A percentile compares a stretch with the other conserved stretches of the same genome.
Evolutionary conservation across 2,888 invertebrate genomes (phyloP).

Genomic region (Drosophila trichaetosa): DNA sequence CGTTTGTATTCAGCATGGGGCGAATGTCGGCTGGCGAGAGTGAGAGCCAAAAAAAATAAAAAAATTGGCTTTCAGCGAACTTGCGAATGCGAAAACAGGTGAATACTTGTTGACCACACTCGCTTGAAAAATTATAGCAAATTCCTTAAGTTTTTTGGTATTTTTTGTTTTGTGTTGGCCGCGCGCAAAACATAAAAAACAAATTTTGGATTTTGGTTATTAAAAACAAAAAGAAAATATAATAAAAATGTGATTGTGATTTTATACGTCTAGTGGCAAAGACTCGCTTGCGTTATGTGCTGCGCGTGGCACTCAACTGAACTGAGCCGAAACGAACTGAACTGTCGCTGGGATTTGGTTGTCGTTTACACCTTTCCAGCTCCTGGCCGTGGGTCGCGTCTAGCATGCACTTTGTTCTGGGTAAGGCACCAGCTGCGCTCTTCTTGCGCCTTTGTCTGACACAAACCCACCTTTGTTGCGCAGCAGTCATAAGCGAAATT

Average conservation of each 20-base stretch:
- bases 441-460: conserved; percentile 58
- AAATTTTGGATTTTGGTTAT: conserved; percentile 51
- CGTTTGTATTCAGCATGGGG: conserved; percentile 45
- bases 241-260: conserved; percentile 46
- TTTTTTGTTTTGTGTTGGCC: conserved; percentile 20
- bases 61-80: conserved; percentile 56
- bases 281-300: conserved; percentile 34
- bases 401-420: conserved; percentile 27
- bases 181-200: conserved; percentile 59
- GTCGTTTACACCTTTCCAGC: conserved; percentile 38
- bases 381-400: conserved; percentile 11
- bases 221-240: conserved; percentile 8
- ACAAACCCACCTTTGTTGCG: conserved; percentile 57
- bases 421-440: conserved; percentile 24
- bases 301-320: conserved; percentile 54
- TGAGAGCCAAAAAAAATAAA: not conserved
- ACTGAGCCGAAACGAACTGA: conserved; percentile 30
- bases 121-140: conserved; percentile 50
- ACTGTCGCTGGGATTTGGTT: conserved; percentile 49
- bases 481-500: conserved; percentile 24
- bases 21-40: conserved; percentile 2
- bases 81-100: conserved; percentile 68
- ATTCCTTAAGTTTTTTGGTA: conserved; percentile 34
- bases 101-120: conserved; percentile 61
- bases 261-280: conserved; percentile 51